phyloP scores from a whole-genome alignment of 2,888 invertebrate species.

The Amorpha juglandis region DNA sequence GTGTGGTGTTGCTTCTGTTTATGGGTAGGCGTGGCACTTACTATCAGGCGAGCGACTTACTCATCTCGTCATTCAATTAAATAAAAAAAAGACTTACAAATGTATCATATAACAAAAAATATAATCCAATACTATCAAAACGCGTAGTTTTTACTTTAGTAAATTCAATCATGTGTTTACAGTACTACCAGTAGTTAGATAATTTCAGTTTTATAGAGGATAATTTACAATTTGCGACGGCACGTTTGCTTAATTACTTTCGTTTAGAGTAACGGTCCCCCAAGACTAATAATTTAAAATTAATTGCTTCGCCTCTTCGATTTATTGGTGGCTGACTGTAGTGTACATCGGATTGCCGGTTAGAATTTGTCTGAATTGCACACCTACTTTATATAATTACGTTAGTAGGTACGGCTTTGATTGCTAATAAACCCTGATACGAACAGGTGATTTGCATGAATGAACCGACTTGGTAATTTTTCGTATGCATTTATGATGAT shows the following conservation, averaged over 20 bases:
- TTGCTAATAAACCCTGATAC: conserved; percentile 8
- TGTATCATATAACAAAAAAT: too few species aligned
- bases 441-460: conserved; percentile 9
- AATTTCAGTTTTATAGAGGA: conserved; percentile 12
- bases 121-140: background rate
- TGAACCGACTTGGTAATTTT: background rate
- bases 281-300: conserved; percentile 18
- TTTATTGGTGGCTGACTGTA: conserved; percentile 6
- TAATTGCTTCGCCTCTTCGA: conserved; percentile 16
- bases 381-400: conserved; percentile 18
- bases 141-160: background rate
- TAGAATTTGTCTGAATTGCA: conserved; percentile 14
- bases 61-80: too few species aligned
- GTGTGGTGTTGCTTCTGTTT: too few species aligned
- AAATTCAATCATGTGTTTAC: conserved; percentile 1
- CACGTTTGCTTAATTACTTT: conserved; percentile 22
- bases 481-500: background rate
- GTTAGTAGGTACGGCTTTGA: conserved; percentile 1
- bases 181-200: conserved; percentile 2
- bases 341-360: background rate
- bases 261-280: conserved; percentile 21
- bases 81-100: too few species aligned
- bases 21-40: too few species aligned
- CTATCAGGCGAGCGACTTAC: too few species aligned
- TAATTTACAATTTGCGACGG: conserved; percentile 20